Percentiles rank a stretch among this genome's conserved stretches.
Evolutionary conservation across 2,113 vertebrate genomes (phyloP).

Genomic region (Tympanuchus pallidicinctus): DNA sequence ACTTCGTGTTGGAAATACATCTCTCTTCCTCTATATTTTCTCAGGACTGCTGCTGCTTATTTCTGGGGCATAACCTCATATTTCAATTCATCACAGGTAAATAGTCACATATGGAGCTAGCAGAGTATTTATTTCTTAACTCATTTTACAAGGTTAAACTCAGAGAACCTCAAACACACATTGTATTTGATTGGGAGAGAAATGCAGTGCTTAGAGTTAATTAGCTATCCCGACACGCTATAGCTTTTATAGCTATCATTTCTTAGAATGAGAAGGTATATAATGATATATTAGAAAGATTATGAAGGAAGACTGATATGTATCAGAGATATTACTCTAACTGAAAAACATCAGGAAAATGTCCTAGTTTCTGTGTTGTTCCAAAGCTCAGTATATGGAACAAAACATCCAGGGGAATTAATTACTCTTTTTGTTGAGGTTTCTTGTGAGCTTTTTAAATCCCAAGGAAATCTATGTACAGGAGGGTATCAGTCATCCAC

Average conservation of each 20-base stretch:
- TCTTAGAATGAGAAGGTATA: constrained; percentile 3
- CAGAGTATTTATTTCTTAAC: neutral
- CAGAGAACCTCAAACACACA: neutral
- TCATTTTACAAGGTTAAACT: neutral
- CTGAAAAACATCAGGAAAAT: constrained; percentile 32
- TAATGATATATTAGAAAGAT: constrained; percentile 48
- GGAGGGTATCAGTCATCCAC: constrained; percentile 31
- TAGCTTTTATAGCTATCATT: constrained; percentile 11
- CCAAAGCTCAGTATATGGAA: constrained; percentile 48
- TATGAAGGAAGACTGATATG: constrained; percentile 22
- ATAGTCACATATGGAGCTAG: neutral
- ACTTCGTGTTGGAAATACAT: neutral
- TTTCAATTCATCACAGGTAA: neutral
- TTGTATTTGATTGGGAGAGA: neutral
- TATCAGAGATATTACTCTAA: constrained; percentile 54
- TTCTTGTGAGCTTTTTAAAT: constrained; percentile 38
- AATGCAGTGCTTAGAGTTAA: constrained; percentile 7
- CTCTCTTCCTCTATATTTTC: neutral
- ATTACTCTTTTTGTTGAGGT: constrained; percentile 34
- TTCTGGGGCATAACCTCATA: neutral
- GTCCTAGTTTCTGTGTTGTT: constrained; percentile 52
- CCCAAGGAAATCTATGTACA: constrained; percentile 13
- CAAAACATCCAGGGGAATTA: constrained; percentile 64
- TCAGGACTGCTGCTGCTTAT: neutral
- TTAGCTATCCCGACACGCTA: neutral